phyloP scores from a whole-genome alignment of 2,888 invertebrate species.

The Cheilosia impressa region DNA sequence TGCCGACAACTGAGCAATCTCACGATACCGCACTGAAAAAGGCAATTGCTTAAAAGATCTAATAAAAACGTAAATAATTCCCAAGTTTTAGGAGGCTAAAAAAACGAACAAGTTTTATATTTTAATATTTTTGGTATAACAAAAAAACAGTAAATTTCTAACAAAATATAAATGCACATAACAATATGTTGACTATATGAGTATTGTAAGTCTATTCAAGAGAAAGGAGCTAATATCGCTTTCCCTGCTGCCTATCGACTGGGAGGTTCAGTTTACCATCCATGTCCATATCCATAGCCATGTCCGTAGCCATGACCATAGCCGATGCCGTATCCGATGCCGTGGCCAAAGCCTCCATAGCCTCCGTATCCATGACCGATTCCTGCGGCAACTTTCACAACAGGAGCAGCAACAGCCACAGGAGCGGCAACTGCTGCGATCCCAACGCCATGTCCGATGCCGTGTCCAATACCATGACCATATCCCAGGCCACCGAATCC shows the following conservation, averaged over 20 bases:
- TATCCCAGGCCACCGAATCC: slow-evolving; percentile 74
- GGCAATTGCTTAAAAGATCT: too few species aligned
- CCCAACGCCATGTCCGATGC: slow-evolving; percentile 77
- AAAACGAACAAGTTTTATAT: slow-evolving; percentile 14
- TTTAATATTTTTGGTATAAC: slow-evolving; percentile 71
- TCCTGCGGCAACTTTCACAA: slow-evolving; percentile 60
- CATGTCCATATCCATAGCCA: slow-evolving; percentile 76
- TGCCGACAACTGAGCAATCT: too few species aligned
- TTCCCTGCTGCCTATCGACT: slow-evolving; percentile 63
- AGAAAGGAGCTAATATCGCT: slow-evolving; percentile 77
- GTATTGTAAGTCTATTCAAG: slow-evolving; percentile 44
- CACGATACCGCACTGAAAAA: too few species aligned
- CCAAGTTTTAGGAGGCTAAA: too few species aligned
- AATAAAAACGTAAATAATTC: too few species aligned
- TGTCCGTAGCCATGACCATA: slow-evolving; percentile 54
- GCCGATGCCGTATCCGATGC: slow-evolving; percentile 52
- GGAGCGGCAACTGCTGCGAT: slow-evolving; percentile 77
- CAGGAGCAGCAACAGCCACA: slow-evolving; percentile 76
- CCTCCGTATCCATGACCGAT: slow-evolving; percentile 77
- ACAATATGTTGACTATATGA: slow-evolving; percentile 50
- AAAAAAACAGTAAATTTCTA: slow-evolving; percentile 44
- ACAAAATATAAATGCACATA: slow-evolving; percentile 30
- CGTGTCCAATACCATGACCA: slow-evolving; percentile 77
- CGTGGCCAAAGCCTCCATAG: slow-evolving; percentile 46
- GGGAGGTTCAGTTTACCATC: slow-evolving; percentile 74